These are phyloP conservation scores for Hydra vulgaris DNA, from an alignment of 30 jellyfish, hydroid and myxozoan species.

Conservation along the genomic window DNA sequence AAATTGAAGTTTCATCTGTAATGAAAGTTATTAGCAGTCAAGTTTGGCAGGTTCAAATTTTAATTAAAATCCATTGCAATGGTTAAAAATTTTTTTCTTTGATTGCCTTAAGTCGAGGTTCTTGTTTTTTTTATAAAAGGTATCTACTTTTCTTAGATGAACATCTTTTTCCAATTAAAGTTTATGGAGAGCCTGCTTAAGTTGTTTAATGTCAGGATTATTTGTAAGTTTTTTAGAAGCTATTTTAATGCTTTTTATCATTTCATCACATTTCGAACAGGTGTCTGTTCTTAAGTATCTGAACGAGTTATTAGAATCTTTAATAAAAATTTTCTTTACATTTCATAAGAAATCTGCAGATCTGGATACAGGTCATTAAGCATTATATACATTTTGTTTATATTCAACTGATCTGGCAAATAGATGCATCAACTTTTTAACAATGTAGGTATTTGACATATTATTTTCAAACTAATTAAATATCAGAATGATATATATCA, in stretches of 20 bases:
- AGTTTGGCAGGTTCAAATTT: neutral
- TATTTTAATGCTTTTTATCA: neutral
- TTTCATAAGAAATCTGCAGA: neutral
- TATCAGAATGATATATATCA: too few relatives aligned
- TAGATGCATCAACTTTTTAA: neutral
- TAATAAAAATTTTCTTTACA: neutral
- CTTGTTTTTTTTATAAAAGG: neutral
- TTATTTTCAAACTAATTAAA: too few relatives aligned
- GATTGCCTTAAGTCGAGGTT: neutral
- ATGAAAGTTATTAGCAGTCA: neutral
- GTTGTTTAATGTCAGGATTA: neutral
- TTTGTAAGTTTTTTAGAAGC: neutral
- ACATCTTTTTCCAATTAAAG: neutral
- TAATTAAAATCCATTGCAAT: neutral
- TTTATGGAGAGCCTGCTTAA: neutral
- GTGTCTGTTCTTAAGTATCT: neutral
- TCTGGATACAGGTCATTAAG: neutral
- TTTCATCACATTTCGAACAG: neutral
- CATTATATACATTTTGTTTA: neutral
- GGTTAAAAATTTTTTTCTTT: neutral
- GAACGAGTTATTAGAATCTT: neutral
- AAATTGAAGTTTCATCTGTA: neutral
- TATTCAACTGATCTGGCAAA: neutral
- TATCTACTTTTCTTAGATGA: neutral
- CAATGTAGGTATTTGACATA: too few relatives aligned